These are phyloP conservation scores for Epirrita christyi DNA, from an alignment of 2,888 invertebrate genomes.

Conservation along the genomic window DNA sequence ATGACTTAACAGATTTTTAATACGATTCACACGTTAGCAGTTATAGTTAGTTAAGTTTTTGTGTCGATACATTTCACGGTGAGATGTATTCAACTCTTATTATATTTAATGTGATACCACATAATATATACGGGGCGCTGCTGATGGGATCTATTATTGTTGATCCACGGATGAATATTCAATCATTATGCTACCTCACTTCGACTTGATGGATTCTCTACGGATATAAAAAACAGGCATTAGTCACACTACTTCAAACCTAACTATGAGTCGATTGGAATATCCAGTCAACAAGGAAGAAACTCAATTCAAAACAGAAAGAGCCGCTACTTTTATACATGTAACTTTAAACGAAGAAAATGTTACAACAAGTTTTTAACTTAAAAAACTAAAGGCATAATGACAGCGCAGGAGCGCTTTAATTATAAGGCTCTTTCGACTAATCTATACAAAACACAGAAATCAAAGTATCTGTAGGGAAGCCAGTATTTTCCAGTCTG, in stretches of 20 bases:
- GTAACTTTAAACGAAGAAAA: conserved; percentile 40
- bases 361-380: conserved; percentile 20
- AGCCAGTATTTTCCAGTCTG: conserved; percentile 64
- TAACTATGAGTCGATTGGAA: conserved; percentile 48
- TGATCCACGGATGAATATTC: conserved; percentile 83
- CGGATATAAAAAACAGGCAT: conserved; percentile 58
- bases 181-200: conserved; percentile 76
- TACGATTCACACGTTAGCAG: conserved; percentile 84
- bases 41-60: conserved; percentile 84
- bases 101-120: conserved; percentile 82
- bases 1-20: conserved; percentile 84
- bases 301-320: conserved; percentile 24
- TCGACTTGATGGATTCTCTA: conserved; percentile 63
- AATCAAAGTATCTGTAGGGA: conserved; percentile 69
- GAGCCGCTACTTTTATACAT: conserved; percentile 18
- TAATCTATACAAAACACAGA: conserved; percentile 71
- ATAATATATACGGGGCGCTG: conserved; percentile 65
- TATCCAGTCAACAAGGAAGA: conserved; percentile 30
- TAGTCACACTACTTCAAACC: conserved; percentile 57
- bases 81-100: conserved; percentile 81
- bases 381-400: conserved; percentile 47
- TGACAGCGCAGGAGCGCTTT: conserved; percentile 63
- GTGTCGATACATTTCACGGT: conserved; percentile 83
- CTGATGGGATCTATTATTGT: conserved; percentile 83
- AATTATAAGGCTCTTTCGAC: conserved; percentile 74